Percentiles rank a stretch among this genome's conserved stretches.
Evolutionary conservation across 2,797 vertebrate genomes (phyloP).

Genomic region (Malurus leucopterus): DNA sequence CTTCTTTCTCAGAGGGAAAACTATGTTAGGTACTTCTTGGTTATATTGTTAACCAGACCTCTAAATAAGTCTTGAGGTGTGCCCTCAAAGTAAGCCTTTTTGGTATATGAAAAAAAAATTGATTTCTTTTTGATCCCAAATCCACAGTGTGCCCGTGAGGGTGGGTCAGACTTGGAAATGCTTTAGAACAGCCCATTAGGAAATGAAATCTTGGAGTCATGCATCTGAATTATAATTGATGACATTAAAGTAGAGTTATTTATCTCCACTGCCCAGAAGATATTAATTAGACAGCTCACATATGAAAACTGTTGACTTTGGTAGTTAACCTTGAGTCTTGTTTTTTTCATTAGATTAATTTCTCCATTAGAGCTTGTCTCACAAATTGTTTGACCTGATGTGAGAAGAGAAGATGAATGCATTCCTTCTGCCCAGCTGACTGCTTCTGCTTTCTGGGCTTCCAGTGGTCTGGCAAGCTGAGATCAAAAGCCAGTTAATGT

Average conservation of each 20-base stretch:
- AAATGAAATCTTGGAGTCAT: not conserved
- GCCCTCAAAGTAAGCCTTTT: not conserved
- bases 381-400: not conserved
- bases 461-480: not conserved
- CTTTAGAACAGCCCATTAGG: not conserved
- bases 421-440: not conserved
- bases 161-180: constrained; percentile 19
- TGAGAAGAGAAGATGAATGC: not conserved
- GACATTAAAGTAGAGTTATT: not conserved
- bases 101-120: not conserved
- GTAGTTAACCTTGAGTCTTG: not conserved
- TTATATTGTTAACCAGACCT: not conserved
- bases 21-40: not conserved
- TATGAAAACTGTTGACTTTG: constrained; percentile 6
- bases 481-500: not conserved
- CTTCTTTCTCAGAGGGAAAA: not conserved
- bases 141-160: not conserved
- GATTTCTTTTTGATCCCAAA: not conserved
- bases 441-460: not conserved
- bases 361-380: not conserved
- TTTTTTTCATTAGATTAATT: constrained; percentile 38
- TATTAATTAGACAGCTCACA: not conserved
- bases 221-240: not conserved
- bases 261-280: not conserved
- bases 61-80: not conserved